phyloP scores from a whole-genome alignment of 2,113 vertebrate species.

The Tringa solitaria region DNA sequence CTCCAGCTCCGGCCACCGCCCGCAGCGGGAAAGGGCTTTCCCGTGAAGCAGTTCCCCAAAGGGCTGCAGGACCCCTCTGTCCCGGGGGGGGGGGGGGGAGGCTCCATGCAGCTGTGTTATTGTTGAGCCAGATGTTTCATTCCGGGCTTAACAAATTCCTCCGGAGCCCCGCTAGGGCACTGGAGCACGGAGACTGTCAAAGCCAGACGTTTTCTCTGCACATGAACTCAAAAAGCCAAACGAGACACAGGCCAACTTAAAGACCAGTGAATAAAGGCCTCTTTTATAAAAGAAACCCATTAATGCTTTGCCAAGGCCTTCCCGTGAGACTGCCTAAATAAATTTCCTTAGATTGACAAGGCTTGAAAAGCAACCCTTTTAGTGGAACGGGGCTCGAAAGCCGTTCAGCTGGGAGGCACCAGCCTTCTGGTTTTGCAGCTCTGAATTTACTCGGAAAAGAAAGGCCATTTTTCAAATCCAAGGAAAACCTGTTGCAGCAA shows the following conservation, averaged over 20 bases:
- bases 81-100: too few species aligned
- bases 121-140: background rate
- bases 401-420: background rate
- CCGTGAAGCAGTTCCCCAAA: background rate
- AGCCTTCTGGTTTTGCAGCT: background rate
- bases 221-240: background rate
- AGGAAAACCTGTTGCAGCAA: background rate
- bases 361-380: background rate
- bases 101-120: background rate
- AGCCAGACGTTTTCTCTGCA: background rate
- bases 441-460: background rate
- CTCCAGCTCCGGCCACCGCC: background rate
- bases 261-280: background rate
- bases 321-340: constrained; percentile 9
- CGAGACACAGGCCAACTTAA: background rate
- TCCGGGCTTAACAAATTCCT: background rate
- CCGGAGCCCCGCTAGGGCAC: fast-evolving
- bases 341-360: background rate
- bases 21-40: background rate
- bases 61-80: background rate
- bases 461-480: background rate
- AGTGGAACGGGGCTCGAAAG: background rate
- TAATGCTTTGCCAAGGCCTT: background rate
- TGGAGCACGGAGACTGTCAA: background rate
- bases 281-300: background rate